phyloP scores from a whole-genome alignment of 2,797 vertebrate genomes.

The Novumbra hubbsi region DNA sequence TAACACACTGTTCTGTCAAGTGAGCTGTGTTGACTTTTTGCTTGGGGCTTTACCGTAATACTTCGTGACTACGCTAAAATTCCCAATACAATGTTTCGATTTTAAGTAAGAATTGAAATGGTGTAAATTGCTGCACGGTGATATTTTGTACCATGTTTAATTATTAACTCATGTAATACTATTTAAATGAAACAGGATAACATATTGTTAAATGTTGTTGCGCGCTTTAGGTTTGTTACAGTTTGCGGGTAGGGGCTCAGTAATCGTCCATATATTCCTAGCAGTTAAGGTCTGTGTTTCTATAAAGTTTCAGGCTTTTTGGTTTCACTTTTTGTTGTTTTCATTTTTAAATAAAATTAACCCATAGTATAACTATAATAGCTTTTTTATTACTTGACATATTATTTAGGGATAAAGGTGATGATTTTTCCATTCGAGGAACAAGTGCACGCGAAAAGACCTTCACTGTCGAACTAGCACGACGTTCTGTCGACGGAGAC shows the following conservation, averaged over 20 bases:
- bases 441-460: conserved; percentile 18
- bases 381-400: neutral
- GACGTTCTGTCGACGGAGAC: neutral
- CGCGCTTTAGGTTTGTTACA: neutral
- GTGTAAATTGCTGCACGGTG: neutral
- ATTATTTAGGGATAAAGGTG: conserved; percentile 1
- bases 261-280: neutral
- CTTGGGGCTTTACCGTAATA: neutral
- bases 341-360: conserved; percentile 13
- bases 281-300: conserved; percentile 14
- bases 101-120: neutral
- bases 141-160: neutral
- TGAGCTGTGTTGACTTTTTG: neutral
- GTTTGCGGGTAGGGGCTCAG: neutral
- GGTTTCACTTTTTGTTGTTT: conserved; percentile 14
- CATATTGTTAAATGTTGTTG: neutral
- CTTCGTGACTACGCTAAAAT: neutral
- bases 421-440: conserved; percentile 12
- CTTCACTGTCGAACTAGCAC: conserved; percentile 7
- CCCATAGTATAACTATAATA: conserved; percentile 6
- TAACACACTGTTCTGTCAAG: neutral
- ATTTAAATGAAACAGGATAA: neutral
- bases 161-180: neutral
- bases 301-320: conserved; percentile 9
- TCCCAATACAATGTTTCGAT: neutral